Evolutionary conservation across 2,797 vertebrate species (phyloP), one percentile per base, ranked within the genome.

Genomic region (Lepus townsendii): DNA sequence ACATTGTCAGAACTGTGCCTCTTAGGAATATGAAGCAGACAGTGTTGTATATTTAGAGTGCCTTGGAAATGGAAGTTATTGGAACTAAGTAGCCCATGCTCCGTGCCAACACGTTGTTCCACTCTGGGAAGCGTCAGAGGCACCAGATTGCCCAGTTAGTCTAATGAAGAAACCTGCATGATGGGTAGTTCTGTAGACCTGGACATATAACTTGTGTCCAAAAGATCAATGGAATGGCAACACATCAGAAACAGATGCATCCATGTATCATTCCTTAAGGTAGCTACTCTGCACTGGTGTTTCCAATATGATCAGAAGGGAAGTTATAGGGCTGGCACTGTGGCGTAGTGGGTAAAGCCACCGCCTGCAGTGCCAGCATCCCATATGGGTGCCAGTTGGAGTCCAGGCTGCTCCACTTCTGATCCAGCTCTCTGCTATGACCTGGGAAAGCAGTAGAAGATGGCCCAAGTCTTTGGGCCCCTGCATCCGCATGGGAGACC

Each of bases 151-250:
- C 94, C 88, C 95, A 94, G 86, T 95, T 66, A 63, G 30, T 83
- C 91, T 83, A 87, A 96, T 96, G 90, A 97, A 96, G 90, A 98
- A 97, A 97, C 78, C 87, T 92, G 0, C 88, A 89, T 96, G 85
- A 95, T 95, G 97, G 95, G 96, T 97, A 96, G 95, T 96, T 96
- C 91, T 97, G 90, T 96, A 97, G 80, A 92, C 95, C 97, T 95
- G 96, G 96, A 97, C 90, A 94, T 47, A 96, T 97, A 97, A 88
- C 83, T 95, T 95, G 93, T 95, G 95, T 94, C 42, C 42, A 47
- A 97, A 98, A 98, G 89, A 93, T 97, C 96, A 96, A 91, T 90
- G 97, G 97, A 96, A 97, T 96, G 96, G 91, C 93, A 97, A 97
- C 94, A 96, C 94, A 97, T 30, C 63, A 89, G 79, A 84, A 77